phyloP scores from a whole-genome alignment of 2,888 invertebrate species.

The Drosophila koepferae region DNA sequence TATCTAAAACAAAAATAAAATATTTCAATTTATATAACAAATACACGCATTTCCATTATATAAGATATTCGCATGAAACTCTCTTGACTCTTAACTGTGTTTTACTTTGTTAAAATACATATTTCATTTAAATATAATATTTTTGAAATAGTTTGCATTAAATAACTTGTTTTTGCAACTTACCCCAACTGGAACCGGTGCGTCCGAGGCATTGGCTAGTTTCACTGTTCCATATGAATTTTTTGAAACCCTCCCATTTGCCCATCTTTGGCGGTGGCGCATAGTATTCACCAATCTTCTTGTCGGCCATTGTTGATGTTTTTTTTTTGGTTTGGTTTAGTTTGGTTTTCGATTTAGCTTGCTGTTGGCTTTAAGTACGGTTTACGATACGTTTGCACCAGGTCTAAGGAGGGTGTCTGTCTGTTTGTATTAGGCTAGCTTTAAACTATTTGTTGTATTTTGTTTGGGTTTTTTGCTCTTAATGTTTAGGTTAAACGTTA shows the following conservation, averaged over 20 bases:
- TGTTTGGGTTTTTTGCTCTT: constrained; percentile 46
- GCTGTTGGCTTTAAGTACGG: constrained; percentile 43
- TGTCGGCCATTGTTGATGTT: constrained; percentile 89
- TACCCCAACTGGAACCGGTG: constrained; percentile 97
- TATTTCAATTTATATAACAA: too few species aligned
- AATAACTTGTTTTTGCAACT: constrained; percentile 85
- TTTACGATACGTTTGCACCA: constrained; percentile 43
- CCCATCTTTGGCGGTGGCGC: constrained; percentile 92
- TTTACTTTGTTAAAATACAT: too few species aligned
- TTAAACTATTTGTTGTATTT: constrained; percentile 59
- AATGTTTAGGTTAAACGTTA: constrained; percentile 59
- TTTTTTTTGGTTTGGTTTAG: neutral
- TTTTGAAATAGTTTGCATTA: too few species aligned
- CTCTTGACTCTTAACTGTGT: too few species aligned
- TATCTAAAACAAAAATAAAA: too few species aligned
- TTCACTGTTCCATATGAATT: constrained; percentile 96
- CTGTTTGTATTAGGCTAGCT: constrained; percentile 57
- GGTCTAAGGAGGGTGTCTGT: constrained; percentile 51
- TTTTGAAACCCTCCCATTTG: constrained; percentile 93
- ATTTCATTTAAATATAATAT: too few species aligned
- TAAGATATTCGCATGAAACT: too few species aligned
- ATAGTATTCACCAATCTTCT: constrained; percentile 91
- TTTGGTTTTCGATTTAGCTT: constrained; percentile 40
- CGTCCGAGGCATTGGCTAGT: constrained; percentile 96
- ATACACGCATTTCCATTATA: too few species aligned